Evolutionary conservation across 2,113 vertebrate species (phyloP).

Genomic region (Ornithorhynchus anatinus): DNA sequence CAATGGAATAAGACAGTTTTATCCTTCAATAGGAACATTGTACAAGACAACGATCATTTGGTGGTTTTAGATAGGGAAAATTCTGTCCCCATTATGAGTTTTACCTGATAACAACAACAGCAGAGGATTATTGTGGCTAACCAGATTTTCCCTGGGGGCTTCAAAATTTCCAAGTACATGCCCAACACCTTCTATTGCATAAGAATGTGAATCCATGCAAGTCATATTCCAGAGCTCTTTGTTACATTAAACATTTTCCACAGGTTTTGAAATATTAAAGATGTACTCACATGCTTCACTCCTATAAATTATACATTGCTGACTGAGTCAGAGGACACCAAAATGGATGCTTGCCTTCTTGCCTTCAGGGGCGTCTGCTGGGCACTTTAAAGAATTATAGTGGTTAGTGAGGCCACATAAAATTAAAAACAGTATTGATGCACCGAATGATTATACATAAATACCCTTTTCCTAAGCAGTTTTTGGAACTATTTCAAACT

Average conservation of each 20-base stretch:
- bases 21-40: too few relatives aligned
- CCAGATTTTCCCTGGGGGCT: too few relatives aligned
- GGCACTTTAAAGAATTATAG: background rate
- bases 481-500: background rate
- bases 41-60: too few relatives aligned
- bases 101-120: too few relatives aligned
- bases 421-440: background rate
- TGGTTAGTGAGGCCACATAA: background rate
- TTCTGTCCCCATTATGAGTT: too few relatives aligned
- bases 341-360: background rate
- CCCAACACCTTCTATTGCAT: background rate
- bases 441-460: background rate
- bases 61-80: too few relatives aligned
- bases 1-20: too few relatives aligned
- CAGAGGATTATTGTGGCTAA: too few relatives aligned
- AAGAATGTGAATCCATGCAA: background rate
- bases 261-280: slow-evolving; percentile 1
- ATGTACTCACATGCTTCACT: background rate
- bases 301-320: slow-evolving; percentile 35
- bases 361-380: background rate
- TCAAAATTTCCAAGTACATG: too few relatives aligned
- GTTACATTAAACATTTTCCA: background rate
- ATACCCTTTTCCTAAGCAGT: background rate
- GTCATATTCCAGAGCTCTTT: background rate
- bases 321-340: slow-evolving; percentile 44